Conservation (phyloP, 2,888 invertebrate species). For the Callyntrura sp. region DNA sequence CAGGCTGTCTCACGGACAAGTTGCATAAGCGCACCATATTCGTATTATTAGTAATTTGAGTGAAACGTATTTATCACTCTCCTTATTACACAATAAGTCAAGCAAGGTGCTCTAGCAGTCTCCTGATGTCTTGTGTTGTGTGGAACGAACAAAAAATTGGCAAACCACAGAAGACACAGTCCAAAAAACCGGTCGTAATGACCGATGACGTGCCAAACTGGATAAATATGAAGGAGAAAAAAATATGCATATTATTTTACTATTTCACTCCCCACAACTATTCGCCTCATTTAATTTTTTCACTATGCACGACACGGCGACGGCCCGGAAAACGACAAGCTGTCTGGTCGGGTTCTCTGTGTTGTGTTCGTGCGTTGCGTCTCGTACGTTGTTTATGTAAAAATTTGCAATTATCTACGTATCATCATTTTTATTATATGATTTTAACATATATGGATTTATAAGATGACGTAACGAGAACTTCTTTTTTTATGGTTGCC, state of each 20-base stretch:
- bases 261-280: background rate
- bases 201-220: constrained; percentile 53
- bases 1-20: background rate
- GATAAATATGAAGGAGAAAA: constrained; percentile 13
- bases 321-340: constrained; percentile 63
- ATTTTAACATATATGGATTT: background rate
- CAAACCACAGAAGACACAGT: background rate
- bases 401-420: constrained; percentile 3
- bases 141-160: constrained; percentile 25
- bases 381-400: background rate
- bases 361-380: background rate
- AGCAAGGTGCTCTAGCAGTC: constrained; percentile 40
- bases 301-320: background rate
- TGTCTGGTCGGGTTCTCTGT: constrained; percentile 42
- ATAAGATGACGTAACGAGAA: background rate
- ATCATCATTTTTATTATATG: background rate
- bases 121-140: background rate
- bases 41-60: background rate
- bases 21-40: constrained; percentile 16
- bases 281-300: background rate
- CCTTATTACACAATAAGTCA: constrained; percentile 19
- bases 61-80: background rate
- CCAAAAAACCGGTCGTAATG: constrained; percentile 48
- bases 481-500: background rate
- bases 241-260: constrained; percentile 19